These are phyloP conservation scores for Drosophila kurseongensis DNA, from an alignment of 1,140 invertebrate genomes.

Conservation along the genomic window DNA sequence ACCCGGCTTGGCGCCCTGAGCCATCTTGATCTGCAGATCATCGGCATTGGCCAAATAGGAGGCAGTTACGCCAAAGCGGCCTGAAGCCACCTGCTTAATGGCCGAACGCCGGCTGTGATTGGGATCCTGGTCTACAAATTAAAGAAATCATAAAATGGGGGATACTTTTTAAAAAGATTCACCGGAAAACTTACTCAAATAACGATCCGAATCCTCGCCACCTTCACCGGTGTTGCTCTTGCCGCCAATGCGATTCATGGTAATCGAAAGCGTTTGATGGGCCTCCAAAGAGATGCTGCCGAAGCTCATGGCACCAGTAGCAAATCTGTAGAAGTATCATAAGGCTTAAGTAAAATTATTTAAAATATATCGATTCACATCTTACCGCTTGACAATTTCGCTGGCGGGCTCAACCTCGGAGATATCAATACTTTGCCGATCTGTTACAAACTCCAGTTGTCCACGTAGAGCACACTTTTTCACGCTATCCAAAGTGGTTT, in stretches of 20 bases:
- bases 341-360: too few species aligned
- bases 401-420: slow-evolving; percentile 95
- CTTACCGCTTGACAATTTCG: slow-evolving; percentile 97
- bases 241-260: slow-evolving; percentile 98
- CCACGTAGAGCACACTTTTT: slow-evolving; percentile 95
- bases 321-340: slow-evolving; percentile 49
- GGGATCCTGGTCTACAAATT: slow-evolving; percentile 87
- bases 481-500: slow-evolving; percentile 94
- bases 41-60: slow-evolving; percentile 98
- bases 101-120: slow-evolving; percentile 91
- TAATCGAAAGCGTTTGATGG: slow-evolving; percentile 96
- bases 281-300: slow-evolving; percentile 92
- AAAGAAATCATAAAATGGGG: not conserved
- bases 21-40: slow-evolving; percentile 99
- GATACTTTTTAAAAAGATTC: too few species aligned
- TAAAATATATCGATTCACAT: fast-evolving
- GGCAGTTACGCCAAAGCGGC: slow-evolving; percentile 98
- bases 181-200: slow-evolving; percentile 86
- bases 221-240: slow-evolving; percentile 99
- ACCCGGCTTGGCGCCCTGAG: slow-evolving; percentile 98
- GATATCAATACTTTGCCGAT: slow-evolving; percentile 92
- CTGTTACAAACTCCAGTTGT: slow-evolving; percentile 93
- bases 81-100: slow-evolving; percentile 97
- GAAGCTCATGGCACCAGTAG: slow-evolving; percentile 87
- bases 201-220: slow-evolving; percentile 94